Conservation (phyloP, 1,140 invertebrate species). For the Drosophila funebris region DNA sequence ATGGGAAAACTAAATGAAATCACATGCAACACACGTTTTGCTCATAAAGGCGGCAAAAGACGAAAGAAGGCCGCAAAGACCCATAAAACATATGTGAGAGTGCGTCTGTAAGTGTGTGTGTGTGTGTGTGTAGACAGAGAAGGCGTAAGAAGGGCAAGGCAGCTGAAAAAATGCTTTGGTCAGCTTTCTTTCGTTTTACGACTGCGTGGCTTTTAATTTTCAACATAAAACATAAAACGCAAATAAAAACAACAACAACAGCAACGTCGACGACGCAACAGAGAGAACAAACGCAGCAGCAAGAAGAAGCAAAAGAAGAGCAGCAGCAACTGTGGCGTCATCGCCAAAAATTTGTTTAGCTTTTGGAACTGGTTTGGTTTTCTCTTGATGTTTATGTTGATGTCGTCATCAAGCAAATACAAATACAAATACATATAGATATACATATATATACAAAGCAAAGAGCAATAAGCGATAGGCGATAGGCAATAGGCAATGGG, state of each 20-base stretch:
- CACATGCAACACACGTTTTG: conserved; percentile 75
- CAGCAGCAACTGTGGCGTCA: conserved; percentile 68
- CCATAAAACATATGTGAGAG: neutral
- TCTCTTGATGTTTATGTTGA: conserved; percentile 42
- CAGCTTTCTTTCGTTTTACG: conserved; percentile 45
- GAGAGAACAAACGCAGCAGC: conserved; percentile 22
- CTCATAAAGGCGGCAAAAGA: conserved; percentile 47
- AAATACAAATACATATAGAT: conserved; percentile 5
- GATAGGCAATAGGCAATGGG: conserved; percentile 15
- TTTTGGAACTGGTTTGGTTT: conserved; percentile 69
- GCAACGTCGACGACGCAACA: conserved; percentile 4
- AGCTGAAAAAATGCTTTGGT: too few species aligned
- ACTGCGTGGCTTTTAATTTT: conserved; percentile 58
- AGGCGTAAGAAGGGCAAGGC: neutral
- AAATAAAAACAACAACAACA: conserved; percentile 61
- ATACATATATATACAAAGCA: too few species aligned
- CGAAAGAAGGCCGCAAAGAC: conserved; percentile 30
- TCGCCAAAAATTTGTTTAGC: conserved; percentile 71
- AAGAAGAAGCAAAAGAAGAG: neutral
- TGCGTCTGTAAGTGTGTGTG: neutral
- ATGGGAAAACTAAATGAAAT: conserved; percentile 69
- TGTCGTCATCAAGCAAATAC: conserved; percentile 63
- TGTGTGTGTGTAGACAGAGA: neutral
- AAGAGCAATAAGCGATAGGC: conserved; percentile 21
- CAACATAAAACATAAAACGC: conserved; percentile 76